These are phyloP conservation scores for Limonius californicus DNA, from an alignment of 1,140 invertebrate genomes.

Conservation along the genomic window DNA sequence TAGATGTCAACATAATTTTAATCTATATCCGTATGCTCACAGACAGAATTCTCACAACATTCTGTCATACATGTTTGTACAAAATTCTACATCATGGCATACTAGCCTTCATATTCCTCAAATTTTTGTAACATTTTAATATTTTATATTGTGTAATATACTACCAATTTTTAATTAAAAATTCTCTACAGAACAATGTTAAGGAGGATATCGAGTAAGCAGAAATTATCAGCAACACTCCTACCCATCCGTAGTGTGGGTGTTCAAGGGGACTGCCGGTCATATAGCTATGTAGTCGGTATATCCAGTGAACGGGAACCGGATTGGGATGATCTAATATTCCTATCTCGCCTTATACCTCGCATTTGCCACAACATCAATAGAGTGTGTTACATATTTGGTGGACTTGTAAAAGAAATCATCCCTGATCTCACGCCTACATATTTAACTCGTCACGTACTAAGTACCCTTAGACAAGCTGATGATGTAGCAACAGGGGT, in stretches of 20 bases:
- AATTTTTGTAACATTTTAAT: too few species aligned
- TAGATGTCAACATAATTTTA: too few species aligned
- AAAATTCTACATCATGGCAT: too few species aligned
- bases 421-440: constrained; percentile 94
- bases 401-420: constrained; percentile 78
- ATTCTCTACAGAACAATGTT: constrained; percentile 49
- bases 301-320: constrained; percentile 76
- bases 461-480: constrained; percentile 84
- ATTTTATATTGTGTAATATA: too few species aligned
- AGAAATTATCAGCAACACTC: constrained; percentile 77
- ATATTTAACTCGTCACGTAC: constrained; percentile 80
- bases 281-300: constrained; percentile 96
- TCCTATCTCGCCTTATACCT: constrained; percentile 87
- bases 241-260: constrained; percentile 95
- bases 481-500: constrained; percentile 86
- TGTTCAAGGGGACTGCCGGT: constrained; percentile 92
- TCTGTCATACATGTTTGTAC: too few species aligned
- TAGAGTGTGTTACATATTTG: constrained; percentile 92
- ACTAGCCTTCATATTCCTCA: too few species aligned
- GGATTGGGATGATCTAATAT: constrained; percentile 86
- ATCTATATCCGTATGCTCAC: too few species aligned
- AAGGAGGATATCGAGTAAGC: constrained; percentile 71
- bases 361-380: constrained; percentile 96
- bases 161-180: too few species aligned
- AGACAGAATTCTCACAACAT: too few species aligned